Evolutionary conservation across 2,797 vertebrate species (phyloP).

Genomic region (Odontamblyopus rebecca): DNA sequence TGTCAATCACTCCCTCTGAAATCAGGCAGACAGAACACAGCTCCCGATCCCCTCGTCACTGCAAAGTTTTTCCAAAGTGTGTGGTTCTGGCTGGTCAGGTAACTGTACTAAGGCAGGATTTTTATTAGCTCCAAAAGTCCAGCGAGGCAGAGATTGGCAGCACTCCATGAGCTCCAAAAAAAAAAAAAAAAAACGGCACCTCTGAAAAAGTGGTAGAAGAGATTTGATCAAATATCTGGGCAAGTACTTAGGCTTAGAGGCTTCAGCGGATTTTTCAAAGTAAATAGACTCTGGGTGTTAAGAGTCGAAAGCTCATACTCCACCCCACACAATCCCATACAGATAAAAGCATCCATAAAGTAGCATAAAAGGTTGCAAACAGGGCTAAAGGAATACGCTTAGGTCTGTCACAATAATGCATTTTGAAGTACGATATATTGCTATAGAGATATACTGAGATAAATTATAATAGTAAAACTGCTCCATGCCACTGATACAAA

Average conservation of each 20-base stretch:
- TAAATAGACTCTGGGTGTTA: constrained; percentile 45
- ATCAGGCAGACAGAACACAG: too few species aligned
- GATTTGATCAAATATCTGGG: constrained; percentile 50
- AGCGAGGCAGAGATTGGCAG: constrained; percentile 46
- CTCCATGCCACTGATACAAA: too few species aligned
- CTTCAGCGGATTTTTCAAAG: constrained; percentile 38
- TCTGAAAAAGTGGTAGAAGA: constrained; percentile 48
- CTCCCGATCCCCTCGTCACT: too few species aligned
- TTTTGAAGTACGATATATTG: too few species aligned
- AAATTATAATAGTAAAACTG: too few species aligned
- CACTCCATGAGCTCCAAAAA: constrained; percentile 24
- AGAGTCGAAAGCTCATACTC: constrained; percentile 36
- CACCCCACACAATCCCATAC: constrained; percentile 35
- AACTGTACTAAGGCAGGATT: constrained; percentile 7
- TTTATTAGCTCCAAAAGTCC: constrained; percentile 42
- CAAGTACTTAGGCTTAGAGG: constrained; percentile 23
- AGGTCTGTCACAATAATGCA: too few species aligned
- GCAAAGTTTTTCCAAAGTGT: too few species aligned
- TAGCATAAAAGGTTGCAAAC: constrained; percentile 41
- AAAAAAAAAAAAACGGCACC: constrained; percentile 7
- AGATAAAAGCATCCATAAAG: constrained; percentile 52
- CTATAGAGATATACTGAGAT: too few species aligned
- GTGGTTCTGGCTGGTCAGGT: too few species aligned
- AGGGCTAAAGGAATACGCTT: not conserved
- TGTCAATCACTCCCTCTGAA: too few species aligned